Conservation (phyloP, 2,888 invertebrate genomes). For the Copidosoma aretas region DNA sequence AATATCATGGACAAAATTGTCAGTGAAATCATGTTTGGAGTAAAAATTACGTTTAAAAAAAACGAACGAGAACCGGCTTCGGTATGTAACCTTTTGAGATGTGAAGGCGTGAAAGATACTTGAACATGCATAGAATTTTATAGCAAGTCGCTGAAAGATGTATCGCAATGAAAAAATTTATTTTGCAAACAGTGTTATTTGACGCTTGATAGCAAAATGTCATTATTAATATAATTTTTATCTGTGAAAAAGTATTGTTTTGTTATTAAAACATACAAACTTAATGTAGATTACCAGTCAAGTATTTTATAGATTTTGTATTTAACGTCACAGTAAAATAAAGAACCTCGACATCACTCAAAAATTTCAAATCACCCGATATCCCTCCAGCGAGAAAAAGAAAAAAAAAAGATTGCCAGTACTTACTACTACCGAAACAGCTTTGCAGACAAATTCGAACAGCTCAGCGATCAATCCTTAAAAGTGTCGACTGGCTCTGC, state of each 20-base stretch:
- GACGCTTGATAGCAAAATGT: too few relatives aligned
- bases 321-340: too few relatives aligned
- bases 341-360: too few relatives aligned
- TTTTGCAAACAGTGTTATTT: background rate
- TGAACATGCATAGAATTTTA: constrained; percentile 39
- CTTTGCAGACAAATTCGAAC: background rate
- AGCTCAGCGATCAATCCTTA: background rate
- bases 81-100: constrained; percentile 11
- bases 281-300: too few relatives aligned
- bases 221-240: too few relatives aligned
- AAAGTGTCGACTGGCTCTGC: background rate
- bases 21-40: too few relatives aligned
- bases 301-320: too few relatives aligned
- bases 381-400: background rate
- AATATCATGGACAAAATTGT: too few relatives aligned
- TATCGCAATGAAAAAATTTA: constrained; percentile 13
- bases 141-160: constrained; percentile 22
- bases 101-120: constrained; percentile 29
- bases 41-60: background rate
- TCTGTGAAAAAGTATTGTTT: too few relatives aligned
- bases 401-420: background rate
- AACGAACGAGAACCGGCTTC: constrained; percentile 16
- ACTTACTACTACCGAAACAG: background rate
- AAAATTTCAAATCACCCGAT: too few relatives aligned
- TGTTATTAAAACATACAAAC: too few relatives aligned